Evolutionary conservation across 2,113 vertebrate species (phyloP), one percentile per base, ranked within the genome.

Genomic region (Perca fluviatilis): DNA sequence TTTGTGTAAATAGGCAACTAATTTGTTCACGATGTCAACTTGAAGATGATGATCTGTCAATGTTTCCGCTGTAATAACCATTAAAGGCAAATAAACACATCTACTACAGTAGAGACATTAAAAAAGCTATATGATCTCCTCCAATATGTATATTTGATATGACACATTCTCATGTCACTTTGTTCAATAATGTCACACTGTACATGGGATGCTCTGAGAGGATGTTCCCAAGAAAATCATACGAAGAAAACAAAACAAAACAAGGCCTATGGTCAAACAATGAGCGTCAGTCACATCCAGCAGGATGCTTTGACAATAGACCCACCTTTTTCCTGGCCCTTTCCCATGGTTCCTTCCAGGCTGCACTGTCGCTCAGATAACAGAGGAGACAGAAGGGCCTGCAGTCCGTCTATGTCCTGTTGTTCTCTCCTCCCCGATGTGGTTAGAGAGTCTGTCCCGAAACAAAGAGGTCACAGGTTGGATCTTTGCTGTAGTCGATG

Each of bases 281-380:
- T 96, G 89, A 96, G 92, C 87, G 79, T 68, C 89, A 92, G 92
- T 93, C 91, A 83, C 91, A 92, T 88, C 95, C 96, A 94, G 95
- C 97, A 98, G 98, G 98, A 99, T 97, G 95, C 95, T 85, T 15
- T 82, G 93, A 98, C 97, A 97, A 97, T 98, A 92, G 96, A 95
- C 95, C 95, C 97, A 97, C 97, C 97, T 98, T 99, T 98, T 99
- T 99, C 98, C 98, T 97, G 97, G 95, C 92, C 94, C 96, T 97
- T 95, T 95, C 95, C 95, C 90, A 80, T 94, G 96, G 97, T 99
- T 98, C 98, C 95, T 99, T 98, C 96, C 97, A 96, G 96, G 95
- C 95, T 68, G 94, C 94, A 91, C 69, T 89, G 93, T 33, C 60
- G 82, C 85, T 75, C 91, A 95, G 97, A 97, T 98, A 97, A 96